phyloP scores from a whole-genome alignment of 2,797 vertebrate genomes.

The Gambusia yucatana region DNA sequence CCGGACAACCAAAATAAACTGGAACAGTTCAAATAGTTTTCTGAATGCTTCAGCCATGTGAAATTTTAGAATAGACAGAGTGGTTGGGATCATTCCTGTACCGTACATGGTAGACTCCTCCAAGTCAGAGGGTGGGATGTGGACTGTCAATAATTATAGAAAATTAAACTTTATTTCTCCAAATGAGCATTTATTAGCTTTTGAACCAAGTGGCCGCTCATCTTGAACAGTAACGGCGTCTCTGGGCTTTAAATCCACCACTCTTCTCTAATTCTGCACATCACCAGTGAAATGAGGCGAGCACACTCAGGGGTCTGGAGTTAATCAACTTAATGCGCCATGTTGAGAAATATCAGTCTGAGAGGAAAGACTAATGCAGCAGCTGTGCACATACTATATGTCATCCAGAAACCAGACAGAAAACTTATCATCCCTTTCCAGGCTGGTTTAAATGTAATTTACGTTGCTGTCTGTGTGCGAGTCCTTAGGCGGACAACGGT shows the following conservation, averaged over 20 bases:
- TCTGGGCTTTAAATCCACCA: constrained; percentile 15
- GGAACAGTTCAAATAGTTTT: not conserved
- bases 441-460: constrained; percentile 15
- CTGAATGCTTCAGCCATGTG: not conserved
- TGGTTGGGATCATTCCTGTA: not conserved
- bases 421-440: not conserved
- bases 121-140: not conserved
- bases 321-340: constrained; percentile 34
- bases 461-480: constrained; percentile 1
- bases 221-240: not conserved
- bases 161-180: not conserved
- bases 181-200: not conserved
- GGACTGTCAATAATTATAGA: not conserved
- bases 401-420: constrained; percentile 8
- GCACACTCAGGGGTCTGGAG: constrained; percentile 11
- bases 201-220: not conserved
- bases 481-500: constrained; percentile 1
- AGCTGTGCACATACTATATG: constrained; percentile 9
- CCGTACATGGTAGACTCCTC: not conserved
- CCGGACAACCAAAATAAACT: not conserved
- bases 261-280: constrained; percentile 22
- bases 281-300: constrained; percentile 33
- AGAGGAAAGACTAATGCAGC: constrained; percentile 15
- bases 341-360: constrained; percentile 24
- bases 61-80: not conserved